These are phyloP conservation scores for Strigamia transsilvanica DNA, from an alignment of 2,888 invertebrate species.

Conservation along the genomic window DNA sequence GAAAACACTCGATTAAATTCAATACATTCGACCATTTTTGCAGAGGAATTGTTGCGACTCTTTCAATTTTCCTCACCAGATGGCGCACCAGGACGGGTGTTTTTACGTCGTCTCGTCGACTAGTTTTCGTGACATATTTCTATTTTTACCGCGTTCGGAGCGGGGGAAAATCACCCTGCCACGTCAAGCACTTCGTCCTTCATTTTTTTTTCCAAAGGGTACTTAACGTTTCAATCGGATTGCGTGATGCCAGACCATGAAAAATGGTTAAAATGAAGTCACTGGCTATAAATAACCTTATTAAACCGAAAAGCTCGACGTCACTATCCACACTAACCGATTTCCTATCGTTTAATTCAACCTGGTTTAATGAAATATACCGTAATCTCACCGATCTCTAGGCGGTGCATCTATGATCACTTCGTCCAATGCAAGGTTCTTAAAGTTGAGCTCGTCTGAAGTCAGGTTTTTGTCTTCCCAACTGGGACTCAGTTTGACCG, in stretches of 20 bases:
- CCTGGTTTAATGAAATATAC: conserved; percentile 51
- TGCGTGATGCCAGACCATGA: background rate
- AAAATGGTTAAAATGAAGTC: background rate
- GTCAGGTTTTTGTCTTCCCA: conserved; percentile 85
- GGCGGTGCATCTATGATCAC: conserved; percentile 78
- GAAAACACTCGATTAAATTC: background rate
- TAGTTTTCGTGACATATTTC: background rate
- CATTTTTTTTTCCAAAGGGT: background rate
- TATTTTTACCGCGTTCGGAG: background rate
- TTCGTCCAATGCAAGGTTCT: conserved; percentile 71
- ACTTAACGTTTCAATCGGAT: conserved; percentile 8
- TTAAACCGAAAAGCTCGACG: no score
- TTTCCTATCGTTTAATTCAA: no score
- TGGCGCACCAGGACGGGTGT: background rate
- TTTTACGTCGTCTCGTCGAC: no score
- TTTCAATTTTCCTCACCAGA: background rate
- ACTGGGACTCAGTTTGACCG: conserved; percentile 84
- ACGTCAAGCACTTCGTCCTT: background rate
- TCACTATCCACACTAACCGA: no score
- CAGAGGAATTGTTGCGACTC: background rate
- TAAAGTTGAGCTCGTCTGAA: conserved; percentile 82
- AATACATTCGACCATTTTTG: background rate
- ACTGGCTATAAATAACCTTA: background rate
- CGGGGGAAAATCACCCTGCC: background rate
- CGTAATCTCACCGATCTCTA: conserved; percentile 70